Percentiles rank a stretch among this genome's conserved stretches.
Conservation (phyloP, 1,140 invertebrate genomes). For the Tetraneura akinire region DNA sequence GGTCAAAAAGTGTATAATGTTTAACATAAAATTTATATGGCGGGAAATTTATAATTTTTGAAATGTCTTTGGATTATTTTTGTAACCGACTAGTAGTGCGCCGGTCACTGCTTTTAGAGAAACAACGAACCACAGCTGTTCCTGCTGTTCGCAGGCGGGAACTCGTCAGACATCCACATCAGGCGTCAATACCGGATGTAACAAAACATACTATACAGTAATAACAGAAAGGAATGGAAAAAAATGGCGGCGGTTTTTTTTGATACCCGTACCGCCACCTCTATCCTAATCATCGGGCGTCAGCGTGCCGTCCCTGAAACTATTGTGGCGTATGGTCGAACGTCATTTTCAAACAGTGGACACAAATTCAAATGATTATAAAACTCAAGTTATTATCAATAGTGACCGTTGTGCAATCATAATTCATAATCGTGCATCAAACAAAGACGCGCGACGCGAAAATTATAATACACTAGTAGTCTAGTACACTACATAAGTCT, state of each 20-base stretch:
- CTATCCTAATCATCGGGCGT: not conserved
- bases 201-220: not conserved
- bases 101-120: not conserved
- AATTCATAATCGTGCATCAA: too few species aligned
- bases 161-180: not conserved
- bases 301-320: conserved; percentile 35
- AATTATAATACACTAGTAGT: not conserved
- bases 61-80: not conserved
- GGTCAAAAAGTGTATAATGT: too few species aligned
- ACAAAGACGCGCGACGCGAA: not conserved
- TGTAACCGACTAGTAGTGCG: not conserved
- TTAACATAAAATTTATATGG: too few species aligned
- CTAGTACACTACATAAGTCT: too few species aligned
- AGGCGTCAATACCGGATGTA: not conserved
- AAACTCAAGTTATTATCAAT: too few species aligned
- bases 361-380: not conserved
- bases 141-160: not conserved
- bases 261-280: not conserved
- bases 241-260: conserved; percentile 46
- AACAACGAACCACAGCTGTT: too few species aligned
- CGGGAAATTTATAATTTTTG: not conserved
- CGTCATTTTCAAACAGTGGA: not conserved
- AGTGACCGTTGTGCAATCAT: too few species aligned
- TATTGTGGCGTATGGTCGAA: not conserved
- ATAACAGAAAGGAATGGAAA: not conserved